Evolutionary conservation across 2,797 vertebrate genomes (phyloP).

Genomic region (Neosilurus hyrtlii): DNA sequence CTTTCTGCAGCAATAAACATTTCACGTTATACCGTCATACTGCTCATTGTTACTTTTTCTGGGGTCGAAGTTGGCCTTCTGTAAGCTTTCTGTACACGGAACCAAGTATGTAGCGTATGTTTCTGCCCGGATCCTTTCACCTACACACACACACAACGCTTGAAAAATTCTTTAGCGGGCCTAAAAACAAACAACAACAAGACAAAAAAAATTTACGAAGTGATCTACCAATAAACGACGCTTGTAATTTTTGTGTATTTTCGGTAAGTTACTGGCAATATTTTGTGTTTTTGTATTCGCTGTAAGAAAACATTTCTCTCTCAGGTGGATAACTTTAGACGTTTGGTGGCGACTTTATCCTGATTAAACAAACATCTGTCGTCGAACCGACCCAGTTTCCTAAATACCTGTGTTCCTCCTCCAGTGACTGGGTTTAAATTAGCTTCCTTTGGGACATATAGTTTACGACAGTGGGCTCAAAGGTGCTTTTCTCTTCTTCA

Average conservation of each 20-base stretch:
- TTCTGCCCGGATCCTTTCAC: constrained; percentile 15
- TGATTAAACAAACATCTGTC: background rate
- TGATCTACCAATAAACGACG: background rate
- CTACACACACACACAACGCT: background rate
- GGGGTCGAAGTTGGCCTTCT: no score
- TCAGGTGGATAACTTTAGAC: background rate
- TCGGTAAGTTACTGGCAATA: background rate
- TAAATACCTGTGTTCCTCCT: background rate
- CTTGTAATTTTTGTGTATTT: background rate
- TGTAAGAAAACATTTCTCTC: background rate
- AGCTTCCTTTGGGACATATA: background rate
- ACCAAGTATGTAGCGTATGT: constrained; percentile 6
- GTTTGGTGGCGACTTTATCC: background rate
- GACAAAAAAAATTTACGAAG: background rate
- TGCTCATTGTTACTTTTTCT: no score
- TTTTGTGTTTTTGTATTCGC: background rate
- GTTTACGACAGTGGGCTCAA: background rate
- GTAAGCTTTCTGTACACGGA: background rate
- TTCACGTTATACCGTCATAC: no score
- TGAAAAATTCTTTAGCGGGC: constrained; percentile 13
- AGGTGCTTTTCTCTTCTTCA: background rate
- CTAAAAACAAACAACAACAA: no score
- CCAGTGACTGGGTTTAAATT: background rate
- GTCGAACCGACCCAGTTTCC: background rate
- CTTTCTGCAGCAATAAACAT: no score